phyloP scores from a whole-genome alignment of 2,113 vertebrate genomes.

The Pagrus major region DNA sequence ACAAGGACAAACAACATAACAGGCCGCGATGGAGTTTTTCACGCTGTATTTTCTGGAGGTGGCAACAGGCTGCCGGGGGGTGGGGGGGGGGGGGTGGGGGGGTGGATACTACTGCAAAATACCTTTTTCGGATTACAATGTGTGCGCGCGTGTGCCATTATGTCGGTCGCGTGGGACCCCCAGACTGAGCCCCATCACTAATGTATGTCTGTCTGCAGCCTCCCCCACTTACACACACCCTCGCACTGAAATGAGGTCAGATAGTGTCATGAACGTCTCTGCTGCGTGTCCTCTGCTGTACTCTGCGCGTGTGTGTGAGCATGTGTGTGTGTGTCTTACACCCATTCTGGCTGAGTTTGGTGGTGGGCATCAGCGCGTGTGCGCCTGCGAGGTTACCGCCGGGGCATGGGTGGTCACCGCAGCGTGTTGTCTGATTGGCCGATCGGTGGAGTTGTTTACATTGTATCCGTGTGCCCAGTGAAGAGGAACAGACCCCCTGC shows the following conservation, averaged over 20 bases:
- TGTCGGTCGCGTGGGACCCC: slow-evolving; percentile 14
- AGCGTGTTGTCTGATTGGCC: slow-evolving; percentile 67
- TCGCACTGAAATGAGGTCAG: slow-evolving; percentile 73
- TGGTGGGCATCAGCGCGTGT: not conserved
- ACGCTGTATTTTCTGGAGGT: slow-evolving; percentile 41
- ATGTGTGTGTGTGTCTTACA: slow-evolving; percentile 7
- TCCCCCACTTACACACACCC: slow-evolving; percentile 51
- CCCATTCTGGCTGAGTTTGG: slow-evolving; percentile 9
- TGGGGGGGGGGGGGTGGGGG: too few relatives aligned
- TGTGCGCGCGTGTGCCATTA: slow-evolving; percentile 8
- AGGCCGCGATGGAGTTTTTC: slow-evolving; percentile 33
- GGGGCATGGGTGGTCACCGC: slow-evolving; percentile 61
- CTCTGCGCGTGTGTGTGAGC: not conserved
- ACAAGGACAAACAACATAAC: slow-evolving; percentile 54
- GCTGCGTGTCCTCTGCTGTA: slow-evolving; percentile 52
- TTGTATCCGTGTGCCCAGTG: slow-evolving; percentile 66
- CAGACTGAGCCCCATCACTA: slow-evolving; percentile 65
- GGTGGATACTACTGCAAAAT: slow-evolving; percentile 1
- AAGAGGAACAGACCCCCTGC: slow-evolving; percentile 76
- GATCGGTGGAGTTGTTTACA: slow-evolving; percentile 68
- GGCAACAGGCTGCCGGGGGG: not conserved
- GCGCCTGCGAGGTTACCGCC: slow-evolving; percentile 59
- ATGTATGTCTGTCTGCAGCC: slow-evolving; percentile 71
- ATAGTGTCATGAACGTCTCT: slow-evolving; percentile 60
- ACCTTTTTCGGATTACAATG: slow-evolving; percentile 10